These are phyloP conservation scores for Heliconius cydno DNA, from an alignment of 2,888 invertebrate species.

Conservation along the genomic window DNA sequence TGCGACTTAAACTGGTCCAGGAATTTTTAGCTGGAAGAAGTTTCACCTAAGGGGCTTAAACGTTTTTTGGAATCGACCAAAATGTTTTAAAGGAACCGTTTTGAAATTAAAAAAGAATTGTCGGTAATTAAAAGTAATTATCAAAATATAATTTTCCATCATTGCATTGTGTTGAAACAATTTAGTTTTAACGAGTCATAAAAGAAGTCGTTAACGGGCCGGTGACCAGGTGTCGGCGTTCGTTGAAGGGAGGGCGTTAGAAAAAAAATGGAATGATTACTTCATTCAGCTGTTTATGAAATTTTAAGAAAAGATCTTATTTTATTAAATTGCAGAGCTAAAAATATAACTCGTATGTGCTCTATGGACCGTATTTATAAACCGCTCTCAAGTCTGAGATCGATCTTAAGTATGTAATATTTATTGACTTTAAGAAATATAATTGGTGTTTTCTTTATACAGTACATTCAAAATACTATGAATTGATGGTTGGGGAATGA, in stretches of 20 bases:
- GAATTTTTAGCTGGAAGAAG: slow-evolving; percentile 12
- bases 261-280: slow-evolving; percentile 47
- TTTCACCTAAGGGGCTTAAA: neutral
- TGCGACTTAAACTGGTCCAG: slow-evolving; percentile 19
- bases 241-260: slow-evolving; percentile 43
- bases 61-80: slow-evolving; percentile 5
- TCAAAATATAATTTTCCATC: slow-evolving; percentile 30
- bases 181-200: slow-evolving; percentile 44
- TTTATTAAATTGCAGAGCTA: no score
- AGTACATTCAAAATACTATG: no score
- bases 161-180: slow-evolving; percentile 38
- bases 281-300: slow-evolving; percentile 46
- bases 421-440: no score
- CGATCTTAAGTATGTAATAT: no score
- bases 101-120: slow-evolving; percentile 1
- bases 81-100: neutral
- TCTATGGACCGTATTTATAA: neutral
- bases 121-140: slow-evolving; percentile 27
- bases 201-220: slow-evolving; percentile 45
- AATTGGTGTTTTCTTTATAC: no score
- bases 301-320: slow-evolving; percentile 26
- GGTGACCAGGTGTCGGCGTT: slow-evolving; percentile 48
- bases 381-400: no score
- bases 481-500: no score
- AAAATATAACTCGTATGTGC: neutral